Conservation (phyloP, 2,888 invertebrate species). For the Stratiomys singularior region DNA sequence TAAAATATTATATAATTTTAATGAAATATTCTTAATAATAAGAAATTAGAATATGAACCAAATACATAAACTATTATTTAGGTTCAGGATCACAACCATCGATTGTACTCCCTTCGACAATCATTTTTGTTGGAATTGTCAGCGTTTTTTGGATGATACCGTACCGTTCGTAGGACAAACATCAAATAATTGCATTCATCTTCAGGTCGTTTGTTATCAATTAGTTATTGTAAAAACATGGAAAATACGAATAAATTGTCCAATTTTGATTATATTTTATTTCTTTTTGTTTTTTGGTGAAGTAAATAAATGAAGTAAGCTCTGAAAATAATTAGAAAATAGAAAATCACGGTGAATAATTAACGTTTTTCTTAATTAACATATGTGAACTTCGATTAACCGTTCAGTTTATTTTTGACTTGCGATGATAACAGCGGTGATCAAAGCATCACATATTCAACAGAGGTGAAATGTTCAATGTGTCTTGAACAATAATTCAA, state of each 20-base stretch:
- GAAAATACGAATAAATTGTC: neutral
- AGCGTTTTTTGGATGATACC: neutral
- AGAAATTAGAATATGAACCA: no score
- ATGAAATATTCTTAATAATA: no score
- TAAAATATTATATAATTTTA: no score
- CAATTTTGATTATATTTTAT: neutral
- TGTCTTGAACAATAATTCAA: neutral
- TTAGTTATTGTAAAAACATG: no score
- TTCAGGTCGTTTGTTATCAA: no score
- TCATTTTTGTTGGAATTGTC: neutral
- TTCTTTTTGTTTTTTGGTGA: neutral
- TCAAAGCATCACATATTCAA: neutral
- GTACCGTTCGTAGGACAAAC: neutral
- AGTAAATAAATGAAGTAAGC: no score
- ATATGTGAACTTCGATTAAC: neutral
- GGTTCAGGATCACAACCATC: constrained; percentile 28
- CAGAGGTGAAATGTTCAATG: constrained; percentile 16
- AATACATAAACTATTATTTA: neutral
- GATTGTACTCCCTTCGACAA: neutral
- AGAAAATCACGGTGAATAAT: constrained; percentile 23
- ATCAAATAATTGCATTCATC: neutral
- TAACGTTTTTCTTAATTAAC: neutral
- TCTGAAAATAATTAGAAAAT: constrained; percentile 12
- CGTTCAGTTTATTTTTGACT: neutral
- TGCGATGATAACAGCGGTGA: neutral